Conservation (phyloP, 2,888 invertebrate species). For the Trypoxylon attenuatum region DNA sequence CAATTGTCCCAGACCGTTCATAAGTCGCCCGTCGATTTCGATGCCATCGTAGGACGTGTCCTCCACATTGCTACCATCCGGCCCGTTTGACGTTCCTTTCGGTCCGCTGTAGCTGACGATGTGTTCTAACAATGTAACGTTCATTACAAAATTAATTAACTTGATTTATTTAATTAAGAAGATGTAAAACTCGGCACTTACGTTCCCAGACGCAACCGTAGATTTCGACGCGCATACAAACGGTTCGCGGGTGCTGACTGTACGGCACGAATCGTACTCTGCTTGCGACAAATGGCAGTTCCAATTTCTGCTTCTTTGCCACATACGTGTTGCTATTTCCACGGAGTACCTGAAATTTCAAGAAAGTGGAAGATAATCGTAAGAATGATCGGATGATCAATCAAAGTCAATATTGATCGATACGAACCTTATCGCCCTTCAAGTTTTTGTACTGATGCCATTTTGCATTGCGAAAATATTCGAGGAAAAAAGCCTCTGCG, state of each 20-base stretch:
- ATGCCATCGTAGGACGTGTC: constrained; percentile 89
- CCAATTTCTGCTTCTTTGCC: constrained; percentile 82
- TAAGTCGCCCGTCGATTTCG: constrained; percentile 76
- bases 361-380: neutral
- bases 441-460: constrained; percentile 90
- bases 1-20: constrained; percentile 88
- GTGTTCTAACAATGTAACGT: too few species aligned
- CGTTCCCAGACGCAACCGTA: constrained; percentile 90
- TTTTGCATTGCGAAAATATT: constrained; percentile 84
- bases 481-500: constrained; percentile 88
- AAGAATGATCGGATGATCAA: too few species aligned
- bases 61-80: constrained; percentile 80
- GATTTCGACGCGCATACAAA: constrained; percentile 94
- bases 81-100: constrained; percentile 79
- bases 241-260: constrained; percentile 88
- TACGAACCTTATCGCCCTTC: constrained; percentile 82
- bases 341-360: constrained; percentile 80
- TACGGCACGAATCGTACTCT: constrained; percentile 92
- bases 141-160: too few species aligned
- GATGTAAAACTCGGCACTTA: too few species aligned
- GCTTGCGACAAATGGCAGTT: constrained; percentile 90
- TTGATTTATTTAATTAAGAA: too few species aligned
- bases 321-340: constrained; percentile 88
- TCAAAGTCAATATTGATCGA: constrained; percentile 3
- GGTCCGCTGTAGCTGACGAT: constrained; percentile 82